Evolutionary conservation across 2,797 vertebrate genomes (phyloP), one percentile per base, ranked within the genome.

Genomic region (Chelmon rostratus): DNA sequence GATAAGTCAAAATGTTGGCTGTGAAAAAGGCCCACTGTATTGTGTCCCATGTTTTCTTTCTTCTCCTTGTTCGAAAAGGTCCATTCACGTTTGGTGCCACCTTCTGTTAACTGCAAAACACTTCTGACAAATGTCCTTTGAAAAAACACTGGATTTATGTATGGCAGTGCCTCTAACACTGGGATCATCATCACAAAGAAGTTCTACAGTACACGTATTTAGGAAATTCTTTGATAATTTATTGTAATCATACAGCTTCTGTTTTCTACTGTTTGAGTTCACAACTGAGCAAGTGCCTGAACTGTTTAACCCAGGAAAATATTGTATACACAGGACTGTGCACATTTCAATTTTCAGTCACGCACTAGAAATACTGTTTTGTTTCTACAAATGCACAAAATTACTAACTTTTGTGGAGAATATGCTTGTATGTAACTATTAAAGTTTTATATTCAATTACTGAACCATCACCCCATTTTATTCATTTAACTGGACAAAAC

Each of bases 381-480:
- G 19, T 84, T 63, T 81, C 42, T 44, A 56, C 47, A 66, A 56
- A 47, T 76, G 42, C 54, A 74, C 40, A 52, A n/a, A 70, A 63
- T 54, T 31, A 78, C 77, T 79, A 79, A 86, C 35, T 1, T 38
- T 80, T 74, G 59, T 68, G 6, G 38, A 80, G 42, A 68, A 72
- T 28, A 42, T 82, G 10, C 61, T 52, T 35, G 12, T 33, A 46
- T 64, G 12, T 5, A 25, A 40, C 38, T 62, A 42, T 79, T 84
- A 85, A 89, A 88, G n/a, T 82, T 82, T 84, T 85, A 4, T 83
- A 83, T 73, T 69, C n/a, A 73, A 21, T 46, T 28, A 57, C 12
- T 66, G 12, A 56, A 53, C 1, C 19, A 38, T 44, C 3, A 54
- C 33, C 23, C 38, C 2, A 21, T 49, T 50, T 52, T 13, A 57